Evolutionary conservation across 1,140 invertebrate genomes (phyloP).

Genomic region (Aradophagus sp.): DNA sequence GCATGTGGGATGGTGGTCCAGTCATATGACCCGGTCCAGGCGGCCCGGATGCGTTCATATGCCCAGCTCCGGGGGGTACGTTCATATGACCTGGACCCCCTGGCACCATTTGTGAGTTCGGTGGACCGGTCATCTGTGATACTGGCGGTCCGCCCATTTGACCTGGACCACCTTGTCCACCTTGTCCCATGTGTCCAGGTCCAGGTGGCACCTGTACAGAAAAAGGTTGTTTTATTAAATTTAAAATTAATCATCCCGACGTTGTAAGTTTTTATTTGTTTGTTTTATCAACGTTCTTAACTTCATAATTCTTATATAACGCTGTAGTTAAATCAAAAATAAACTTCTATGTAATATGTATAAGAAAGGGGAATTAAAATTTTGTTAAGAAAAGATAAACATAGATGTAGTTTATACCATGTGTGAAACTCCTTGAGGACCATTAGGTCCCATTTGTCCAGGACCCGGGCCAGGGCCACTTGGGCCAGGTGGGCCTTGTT

Average conservation of each 20-base stretch:
- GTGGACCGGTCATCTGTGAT: slow-evolving; percentile 44
- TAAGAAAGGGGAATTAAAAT: too few species aligned
- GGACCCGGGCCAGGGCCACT: slow-evolving; percentile 49
- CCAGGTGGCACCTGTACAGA: slow-evolving; percentile 36
- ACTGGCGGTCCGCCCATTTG: slow-evolving; percentile 59
- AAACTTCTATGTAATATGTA: too few species aligned
- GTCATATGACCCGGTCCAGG: slow-evolving; percentile 62
- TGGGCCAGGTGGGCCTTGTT: slow-evolving; percentile 36
- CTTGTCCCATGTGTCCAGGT: slow-evolving; percentile 49
- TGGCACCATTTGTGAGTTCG: slow-evolving; percentile 51
- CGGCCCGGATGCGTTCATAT: slow-evolving; percentile 59
- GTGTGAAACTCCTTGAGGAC: slow-evolving; percentile 63
- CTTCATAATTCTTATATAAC: too few species aligned
- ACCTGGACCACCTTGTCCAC: slow-evolving; percentile 52
- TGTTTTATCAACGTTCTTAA: too few species aligned
- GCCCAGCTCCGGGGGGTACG: slow-evolving; percentile 52
- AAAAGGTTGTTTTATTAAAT: too few species aligned
- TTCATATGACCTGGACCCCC: slow-evolving; percentile 55
- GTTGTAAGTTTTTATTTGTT: too few species aligned
- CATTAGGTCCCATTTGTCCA: slow-evolving; percentile 64
- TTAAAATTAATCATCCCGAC: too few species aligned
- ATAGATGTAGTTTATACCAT: too few species aligned
- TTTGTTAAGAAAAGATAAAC: too few species aligned
- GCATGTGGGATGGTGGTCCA: slow-evolving; percentile 52
- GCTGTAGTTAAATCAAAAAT: too few species aligned